Conservation (phyloP, 2,113 vertebrate species). For the Alethe diademata region DNA sequence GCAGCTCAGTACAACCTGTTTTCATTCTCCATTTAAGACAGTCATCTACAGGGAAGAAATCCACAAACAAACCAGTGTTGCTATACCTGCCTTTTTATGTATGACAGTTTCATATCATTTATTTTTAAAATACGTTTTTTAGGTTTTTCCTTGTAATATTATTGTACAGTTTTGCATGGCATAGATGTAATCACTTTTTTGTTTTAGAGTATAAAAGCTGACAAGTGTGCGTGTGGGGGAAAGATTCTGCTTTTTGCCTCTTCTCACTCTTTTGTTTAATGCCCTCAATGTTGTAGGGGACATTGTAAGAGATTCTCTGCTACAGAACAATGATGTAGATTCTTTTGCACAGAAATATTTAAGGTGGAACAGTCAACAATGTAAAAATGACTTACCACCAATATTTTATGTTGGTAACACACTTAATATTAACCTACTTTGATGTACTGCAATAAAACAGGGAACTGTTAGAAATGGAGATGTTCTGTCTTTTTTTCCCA, state of each 20-base stretch:
- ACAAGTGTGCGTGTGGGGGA: constrained; percentile 65
- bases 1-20: background rate
- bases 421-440: constrained; percentile 94
- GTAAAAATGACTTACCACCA: constrained; percentile 85
- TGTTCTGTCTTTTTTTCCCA: constrained; percentile 40
- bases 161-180: constrained; percentile 98
- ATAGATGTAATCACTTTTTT: constrained; percentile 92
- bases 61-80: constrained; percentile 74
- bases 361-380: constrained; percentile 88
- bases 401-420: constrained; percentile 86
- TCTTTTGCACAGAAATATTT: constrained; percentile 98
- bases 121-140: constrained; percentile 80
- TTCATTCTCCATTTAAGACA: background rate
- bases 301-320: constrained; percentile 88
- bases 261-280: constrained; percentile 80
- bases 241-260: constrained; percentile 71
- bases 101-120: constrained; percentile 87
- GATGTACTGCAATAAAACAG: constrained; percentile 98
- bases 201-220: constrained; percentile 78
- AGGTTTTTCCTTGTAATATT: constrained; percentile 91
- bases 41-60: constrained; percentile 46
- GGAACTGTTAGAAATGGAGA: constrained; percentile 83
- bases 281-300: constrained; percentile 81
- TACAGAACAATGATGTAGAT: constrained; percentile 87
- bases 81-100: constrained; percentile 89